These are phyloP conservation scores for Pseudomyrmex flavicornis DNA, from an alignment of 1,140 invertebrate genomes.

Conservation along the genomic window DNA sequence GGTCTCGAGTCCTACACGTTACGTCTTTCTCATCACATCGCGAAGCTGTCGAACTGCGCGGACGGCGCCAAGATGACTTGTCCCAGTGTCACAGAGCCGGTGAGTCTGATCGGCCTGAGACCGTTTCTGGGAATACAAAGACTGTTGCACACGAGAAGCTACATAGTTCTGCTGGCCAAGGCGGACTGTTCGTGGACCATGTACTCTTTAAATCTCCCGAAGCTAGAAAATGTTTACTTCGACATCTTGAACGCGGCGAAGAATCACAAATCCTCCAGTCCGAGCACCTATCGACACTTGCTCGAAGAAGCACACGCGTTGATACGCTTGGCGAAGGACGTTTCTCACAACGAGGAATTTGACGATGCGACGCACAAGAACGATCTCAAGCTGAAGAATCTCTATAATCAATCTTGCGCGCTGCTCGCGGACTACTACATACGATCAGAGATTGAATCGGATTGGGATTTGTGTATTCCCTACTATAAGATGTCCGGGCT, in stretches of 20 bases:
- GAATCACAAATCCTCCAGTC: conserved; percentile 86
- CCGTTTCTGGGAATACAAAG: conserved; percentile 90
- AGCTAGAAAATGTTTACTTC: conserved; percentile 87
- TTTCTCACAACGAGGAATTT: conserved; percentile 69
- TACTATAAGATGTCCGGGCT: conserved; percentile 88
- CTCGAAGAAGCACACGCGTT: conserved; percentile 89
- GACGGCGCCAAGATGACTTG: conserved; percentile 82
- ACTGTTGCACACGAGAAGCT: conserved; percentile 87
- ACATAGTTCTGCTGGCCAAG: conserved; percentile 88
- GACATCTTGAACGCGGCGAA: conserved; percentile 89
- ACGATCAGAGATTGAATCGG: conserved; percentile 85
- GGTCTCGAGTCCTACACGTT: conserved; percentile 93
- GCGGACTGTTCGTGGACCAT: conserved; percentile 89
- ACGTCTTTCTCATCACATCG: conserved; percentile 87
- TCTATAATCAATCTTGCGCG: conserved; percentile 87
- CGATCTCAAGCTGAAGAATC: conserved; percentile 83
- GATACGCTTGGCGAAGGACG: conserved; percentile 84
- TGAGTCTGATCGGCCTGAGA: conserved; percentile 90
- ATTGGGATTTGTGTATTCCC: conserved; percentile 86
- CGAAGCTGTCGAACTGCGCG: conserved; percentile 76
- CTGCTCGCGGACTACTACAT: conserved; percentile 89
- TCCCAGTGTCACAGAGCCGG: conserved; percentile 87
- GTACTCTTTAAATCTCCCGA: conserved; percentile 88
- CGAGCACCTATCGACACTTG: conserved; percentile 88
- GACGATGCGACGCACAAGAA: conserved; percentile 74